Base-by-base conservation (phyloP, 1,140 invertebrate genomes). In the Muscidifurax raptorellus region DNA sequence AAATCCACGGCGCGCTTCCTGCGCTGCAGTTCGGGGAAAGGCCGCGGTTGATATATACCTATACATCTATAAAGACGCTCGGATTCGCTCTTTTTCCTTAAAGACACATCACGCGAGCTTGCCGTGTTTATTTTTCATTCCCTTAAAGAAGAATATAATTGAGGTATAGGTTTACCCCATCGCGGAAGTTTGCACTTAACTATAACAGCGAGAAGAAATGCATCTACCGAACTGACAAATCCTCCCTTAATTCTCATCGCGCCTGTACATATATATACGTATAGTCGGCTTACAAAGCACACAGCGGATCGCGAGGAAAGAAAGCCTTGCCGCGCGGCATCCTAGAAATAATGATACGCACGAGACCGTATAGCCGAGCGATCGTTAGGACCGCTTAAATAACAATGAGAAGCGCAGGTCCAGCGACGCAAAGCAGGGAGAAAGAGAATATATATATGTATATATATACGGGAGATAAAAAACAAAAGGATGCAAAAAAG, bases 341-440 rank as follows among this genome's bases (percentile, higher is more conserved):
- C 66, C 66, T 78, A 83, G 40, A 72, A 64, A 79, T 78, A 83
- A 83, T 83, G 67, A 79, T 79, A 83, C 82, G 82, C 82, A 79
- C 74, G 52, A 71, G 64, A 9, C n/a, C 18, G 52, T 59, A 59
- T 0, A 59, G 44, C 44, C 15, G 18, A 59, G 52, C 27, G 66
- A 83, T 79, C 82, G 75, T 83, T 83, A 83, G 59, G 40, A 71
- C 36, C 66, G 40, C 66, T 79, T 74, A 79, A 83, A 71, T 64
- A 83, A 83, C 40, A 79, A 79, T 79, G 66, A 72, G 52, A 59
- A 59, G 52, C 52, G 36, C 36, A 9, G 30, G 72, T 32, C 30
- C 72, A 22, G 40, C 75, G 30, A 27, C n/a, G 75, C 27, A 28
- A 32, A 79, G 47, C 0, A 78, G 40, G 28, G 78, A 83, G 27